phyloP scores from a whole-genome alignment of 2,888 invertebrate genomes.

The Bellardia bayeri region DNA sequence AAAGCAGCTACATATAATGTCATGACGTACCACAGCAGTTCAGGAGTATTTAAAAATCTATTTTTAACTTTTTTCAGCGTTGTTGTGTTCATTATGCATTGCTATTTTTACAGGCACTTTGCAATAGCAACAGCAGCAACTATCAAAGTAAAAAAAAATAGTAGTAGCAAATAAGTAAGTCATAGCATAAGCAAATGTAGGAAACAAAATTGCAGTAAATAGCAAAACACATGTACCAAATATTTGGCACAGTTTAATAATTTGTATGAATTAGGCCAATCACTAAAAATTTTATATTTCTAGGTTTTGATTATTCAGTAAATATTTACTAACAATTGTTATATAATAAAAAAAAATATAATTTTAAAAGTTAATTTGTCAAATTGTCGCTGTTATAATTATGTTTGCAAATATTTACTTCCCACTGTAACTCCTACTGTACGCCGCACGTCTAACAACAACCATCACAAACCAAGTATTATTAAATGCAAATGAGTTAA shows the following conservation, averaged over 20 bases:
- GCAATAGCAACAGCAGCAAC: slow-evolving; percentile 34
- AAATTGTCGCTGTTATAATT: too few relatives aligned
- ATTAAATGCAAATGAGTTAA: slow-evolving; percentile 69
- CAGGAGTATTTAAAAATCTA: slow-evolving; percentile 64
- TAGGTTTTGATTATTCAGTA: too few relatives aligned
- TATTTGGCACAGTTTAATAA: too few relatives aligned
- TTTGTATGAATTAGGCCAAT: too few relatives aligned
- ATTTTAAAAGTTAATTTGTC: too few relatives aligned
- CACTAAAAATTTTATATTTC: too few relatives aligned
- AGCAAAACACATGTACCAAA: background rate
- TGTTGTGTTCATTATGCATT: slow-evolving; percentile 44
- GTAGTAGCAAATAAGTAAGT: slow-evolving; percentile 23
- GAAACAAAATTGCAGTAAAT: background rate
- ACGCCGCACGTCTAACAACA: slow-evolving; percentile 11
- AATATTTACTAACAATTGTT: too few relatives aligned
- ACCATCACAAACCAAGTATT: slow-evolving; percentile 37
- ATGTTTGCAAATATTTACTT: background rate
- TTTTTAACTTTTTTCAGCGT: slow-evolving; percentile 37
- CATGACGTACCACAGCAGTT: slow-evolving; percentile 19
- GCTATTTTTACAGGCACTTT: slow-evolving; percentile 57
- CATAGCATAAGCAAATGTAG: slow-evolving; percentile 2
- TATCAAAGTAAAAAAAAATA: background rate
- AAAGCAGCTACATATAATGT: background rate
- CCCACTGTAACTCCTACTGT: slow-evolving; percentile 18
- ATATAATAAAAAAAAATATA: too few relatives aligned